Percentiles rank a stretch among this genome's conserved stretches.
Evolutionary conservation across 1,140 invertebrate genomes (phyloP).

Genomic region (Homalodisca vitripennis): DNA sequence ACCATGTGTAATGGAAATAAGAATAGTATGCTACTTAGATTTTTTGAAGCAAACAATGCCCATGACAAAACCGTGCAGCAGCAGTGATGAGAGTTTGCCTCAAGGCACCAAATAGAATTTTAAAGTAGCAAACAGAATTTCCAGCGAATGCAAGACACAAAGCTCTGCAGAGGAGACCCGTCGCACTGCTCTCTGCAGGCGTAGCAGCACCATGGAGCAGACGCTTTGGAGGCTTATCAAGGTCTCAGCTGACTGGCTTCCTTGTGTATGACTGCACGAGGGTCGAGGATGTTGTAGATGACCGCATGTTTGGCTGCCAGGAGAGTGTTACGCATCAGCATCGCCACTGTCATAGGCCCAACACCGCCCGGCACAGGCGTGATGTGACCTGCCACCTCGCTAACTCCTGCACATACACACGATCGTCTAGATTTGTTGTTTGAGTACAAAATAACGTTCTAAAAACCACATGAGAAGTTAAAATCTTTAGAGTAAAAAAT

Average conservation of each 20-base stretch:
- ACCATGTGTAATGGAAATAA: too few species aligned
- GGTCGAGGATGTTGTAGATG: constrained; percentile 40
- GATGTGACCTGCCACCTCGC: constrained; percentile 72
- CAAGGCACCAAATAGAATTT: neutral
- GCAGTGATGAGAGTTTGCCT: neutral
- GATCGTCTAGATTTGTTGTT: too few species aligned
- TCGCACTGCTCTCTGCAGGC: too few species aligned
- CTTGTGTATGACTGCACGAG: constrained; percentile 37
- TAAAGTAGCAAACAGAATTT: neutral
- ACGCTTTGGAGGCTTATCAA: constrained; percentile 4
- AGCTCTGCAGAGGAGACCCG: neutral
- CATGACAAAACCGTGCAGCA: neutral
- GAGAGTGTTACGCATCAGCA: constrained; percentile 85
- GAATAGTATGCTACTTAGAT: too few species aligned
- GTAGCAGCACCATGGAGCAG: neutral
- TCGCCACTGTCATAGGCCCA: constrained; percentile 86
- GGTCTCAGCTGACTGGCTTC: constrained; percentile 37
- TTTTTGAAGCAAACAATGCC: too few species aligned
- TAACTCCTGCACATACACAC: constrained; percentile 58
- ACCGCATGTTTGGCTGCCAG: constrained; percentile 57
- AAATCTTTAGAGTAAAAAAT: neutral
- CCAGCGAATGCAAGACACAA: neutral
- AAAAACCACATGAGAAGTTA: neutral
- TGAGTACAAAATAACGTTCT: neutral
- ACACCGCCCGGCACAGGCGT: constrained; percentile 88